Evolutionary conservation across 2,113 vertebrate species (phyloP).

Genomic region (Suricata suricatta): DNA sequence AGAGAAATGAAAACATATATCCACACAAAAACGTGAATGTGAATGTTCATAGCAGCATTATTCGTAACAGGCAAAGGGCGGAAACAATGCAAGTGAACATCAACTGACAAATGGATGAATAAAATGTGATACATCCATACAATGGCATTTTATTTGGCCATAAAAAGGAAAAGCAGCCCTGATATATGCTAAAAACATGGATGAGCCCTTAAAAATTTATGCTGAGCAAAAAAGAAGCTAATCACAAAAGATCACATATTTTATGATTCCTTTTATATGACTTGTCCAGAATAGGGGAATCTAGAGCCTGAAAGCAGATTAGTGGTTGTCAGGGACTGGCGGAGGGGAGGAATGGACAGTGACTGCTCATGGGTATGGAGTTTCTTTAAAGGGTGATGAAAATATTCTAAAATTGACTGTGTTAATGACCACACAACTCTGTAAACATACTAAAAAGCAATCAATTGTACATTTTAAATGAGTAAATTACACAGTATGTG

Average conservation of each 20-base stretch:
- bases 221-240: neutral
- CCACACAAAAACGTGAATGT: neutral
- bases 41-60: conserved; percentile 17
- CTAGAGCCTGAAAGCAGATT: conserved; percentile 14
- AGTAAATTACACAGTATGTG: neutral
- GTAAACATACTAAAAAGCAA: conserved; percentile 2
- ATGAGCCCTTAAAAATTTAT: neutral
- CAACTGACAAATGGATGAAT: neutral
- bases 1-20: conserved; percentile 29
- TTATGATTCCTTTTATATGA: neutral
- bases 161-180: conserved; percentile 2
- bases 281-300: neutral
- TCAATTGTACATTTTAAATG: neutral
- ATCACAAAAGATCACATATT: neutral
- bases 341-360: neutral
- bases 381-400: neutral
- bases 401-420: neutral
- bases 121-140: neutral
- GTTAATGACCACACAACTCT: neutral
- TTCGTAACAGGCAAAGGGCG: neutral
- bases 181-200: neutral
- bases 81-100: neutral
- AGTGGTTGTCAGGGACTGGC: neutral
- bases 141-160: conserved; percentile 10
- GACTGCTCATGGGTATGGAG: neutral